These are phyloP conservation scores for Gallinago media DNA, from an alignment of 2,113 vertebrate species.

Conservation along the genomic window DNA sequence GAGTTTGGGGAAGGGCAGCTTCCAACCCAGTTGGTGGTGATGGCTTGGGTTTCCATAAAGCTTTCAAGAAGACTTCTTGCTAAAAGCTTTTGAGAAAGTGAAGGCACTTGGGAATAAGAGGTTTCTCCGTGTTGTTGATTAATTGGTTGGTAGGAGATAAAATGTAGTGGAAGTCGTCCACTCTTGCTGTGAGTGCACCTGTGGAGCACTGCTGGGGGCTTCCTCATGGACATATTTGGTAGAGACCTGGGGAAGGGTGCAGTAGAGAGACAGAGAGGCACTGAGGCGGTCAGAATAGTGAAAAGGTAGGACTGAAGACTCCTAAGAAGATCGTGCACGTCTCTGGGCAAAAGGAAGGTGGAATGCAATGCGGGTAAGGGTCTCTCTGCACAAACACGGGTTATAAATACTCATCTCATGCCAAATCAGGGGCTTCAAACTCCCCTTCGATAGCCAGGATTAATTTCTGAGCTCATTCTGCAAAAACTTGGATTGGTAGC, in stretches of 20 bases:
- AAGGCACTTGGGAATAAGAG: neutral
- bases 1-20: neutral
- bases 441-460: neutral
- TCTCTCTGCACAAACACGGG: neutral
- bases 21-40: neutral
- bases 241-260: neutral
- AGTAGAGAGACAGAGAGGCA: neutral
- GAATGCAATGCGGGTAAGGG: neutral
- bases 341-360: neutral
- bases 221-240: neutral
- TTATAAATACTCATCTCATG: neutral
- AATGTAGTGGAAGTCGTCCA: too few species aligned
- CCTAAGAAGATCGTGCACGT: fast-evolving
- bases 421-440: neutral
- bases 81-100: neutral
- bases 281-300: too few species aligned
- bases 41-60: neutral
- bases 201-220: neutral
- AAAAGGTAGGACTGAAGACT: neutral
- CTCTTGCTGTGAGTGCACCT: neutral
- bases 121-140: neutral
- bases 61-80: neutral
- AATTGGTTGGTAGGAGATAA: neutral
- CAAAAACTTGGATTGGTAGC: neutral
- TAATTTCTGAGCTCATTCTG: neutral